A percentile compares a stretch with the other conserved stretches of the same genome.
phyloP scores from a whole-genome alignment of 2,113 vertebrate species.

The Callopanchax toddi region DNA sequence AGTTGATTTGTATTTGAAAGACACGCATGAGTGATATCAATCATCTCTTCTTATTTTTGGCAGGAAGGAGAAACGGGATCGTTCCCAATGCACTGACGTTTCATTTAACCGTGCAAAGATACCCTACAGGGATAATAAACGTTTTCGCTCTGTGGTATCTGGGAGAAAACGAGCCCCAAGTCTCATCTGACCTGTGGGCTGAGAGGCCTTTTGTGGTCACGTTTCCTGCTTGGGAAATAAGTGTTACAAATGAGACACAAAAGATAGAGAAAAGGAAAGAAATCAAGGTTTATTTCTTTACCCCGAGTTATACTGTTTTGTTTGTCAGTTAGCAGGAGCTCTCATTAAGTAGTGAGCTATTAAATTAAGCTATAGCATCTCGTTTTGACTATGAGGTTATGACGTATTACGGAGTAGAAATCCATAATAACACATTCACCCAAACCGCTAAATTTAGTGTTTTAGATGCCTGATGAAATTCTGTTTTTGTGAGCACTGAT shows the following conservation, averaged over 20 bases:
- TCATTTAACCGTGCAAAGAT: conserved; percentile 1
- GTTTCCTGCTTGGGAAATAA: not conserved
- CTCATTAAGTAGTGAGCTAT: no score
- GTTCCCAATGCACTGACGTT: conserved; percentile 3
- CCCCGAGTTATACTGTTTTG: not conserved
- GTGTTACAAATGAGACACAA: not conserved
- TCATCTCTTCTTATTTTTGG: conserved; percentile 3
- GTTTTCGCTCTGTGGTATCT: not conserved
- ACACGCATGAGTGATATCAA: not conserved
- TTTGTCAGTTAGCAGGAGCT: no score
- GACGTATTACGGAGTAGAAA: no score
- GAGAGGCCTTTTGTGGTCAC: not conserved
- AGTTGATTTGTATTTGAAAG: not conserved
- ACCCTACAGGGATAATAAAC: not conserved
- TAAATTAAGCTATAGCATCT: no score
- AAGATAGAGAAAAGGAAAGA: not conserved
- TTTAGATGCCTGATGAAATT: no score
- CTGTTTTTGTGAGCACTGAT: no score
- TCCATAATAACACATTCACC: no score
- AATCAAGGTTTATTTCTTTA: not conserved
- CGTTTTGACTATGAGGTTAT: no score
- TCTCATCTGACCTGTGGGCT: not conserved
- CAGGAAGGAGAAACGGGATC: conserved; percentile 3
- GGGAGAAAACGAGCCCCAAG: not conserved
- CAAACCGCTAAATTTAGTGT: no score